Evolutionary conservation across 2,113 vertebrate species (phyloP).

Genomic region (Hippotragus niger): DNA sequence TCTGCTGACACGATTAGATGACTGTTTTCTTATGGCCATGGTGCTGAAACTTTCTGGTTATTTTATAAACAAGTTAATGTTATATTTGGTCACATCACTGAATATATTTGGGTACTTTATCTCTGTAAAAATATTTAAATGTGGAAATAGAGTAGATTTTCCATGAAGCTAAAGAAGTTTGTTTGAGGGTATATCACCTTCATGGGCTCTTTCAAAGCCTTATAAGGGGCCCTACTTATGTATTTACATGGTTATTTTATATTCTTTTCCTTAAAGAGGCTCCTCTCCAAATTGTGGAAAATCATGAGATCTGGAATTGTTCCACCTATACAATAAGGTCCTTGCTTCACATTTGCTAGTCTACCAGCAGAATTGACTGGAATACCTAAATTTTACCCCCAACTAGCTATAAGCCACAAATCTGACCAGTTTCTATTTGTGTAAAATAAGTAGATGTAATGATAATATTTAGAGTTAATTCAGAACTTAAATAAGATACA

Average conservation of each 20-base stretch:
- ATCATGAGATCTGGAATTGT: neutral
- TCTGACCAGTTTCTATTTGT: neutral
- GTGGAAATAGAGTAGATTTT: neutral
- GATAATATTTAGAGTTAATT: neutral
- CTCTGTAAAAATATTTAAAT: neutral
- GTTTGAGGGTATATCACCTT: neutral
- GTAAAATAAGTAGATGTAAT: neutral
- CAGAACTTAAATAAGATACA: neutral
- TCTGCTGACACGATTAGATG: conserved; percentile 3
- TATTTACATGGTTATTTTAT: neutral
- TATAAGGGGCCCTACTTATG: neutral
- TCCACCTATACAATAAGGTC: neutral
- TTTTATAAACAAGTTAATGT: conserved; percentile 9
- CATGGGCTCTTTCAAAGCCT: neutral
- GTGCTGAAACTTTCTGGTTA: neutral
- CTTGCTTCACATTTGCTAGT: neutral
- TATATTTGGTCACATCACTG: neutral
- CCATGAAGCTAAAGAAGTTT: neutral
- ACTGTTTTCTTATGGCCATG: neutral
- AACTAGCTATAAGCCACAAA: neutral
- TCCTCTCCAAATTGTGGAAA: neutral
- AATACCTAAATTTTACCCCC: neutral
- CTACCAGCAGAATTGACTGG: neutral
- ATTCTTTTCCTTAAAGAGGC: neutral
- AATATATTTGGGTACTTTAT: neutral